Conservation (phyloP, 53 echinoderm and acorn worm species). For the Holothuria scabra region DNA sequence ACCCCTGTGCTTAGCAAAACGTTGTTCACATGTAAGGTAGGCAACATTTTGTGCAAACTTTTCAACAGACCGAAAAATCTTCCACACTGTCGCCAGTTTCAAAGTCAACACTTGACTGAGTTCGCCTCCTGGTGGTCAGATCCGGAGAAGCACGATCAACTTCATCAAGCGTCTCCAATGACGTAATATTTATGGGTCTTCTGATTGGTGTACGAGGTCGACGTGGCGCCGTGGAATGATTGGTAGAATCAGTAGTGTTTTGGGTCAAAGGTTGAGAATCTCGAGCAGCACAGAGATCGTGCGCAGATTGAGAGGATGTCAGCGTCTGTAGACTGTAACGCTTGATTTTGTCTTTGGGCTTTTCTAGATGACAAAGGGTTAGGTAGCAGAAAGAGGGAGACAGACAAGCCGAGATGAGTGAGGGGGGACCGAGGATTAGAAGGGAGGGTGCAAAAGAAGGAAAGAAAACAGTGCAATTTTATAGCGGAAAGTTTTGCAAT, state of each 20-base stretch:
- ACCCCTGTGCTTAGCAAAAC: too few species aligned
- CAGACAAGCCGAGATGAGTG: constrained; percentile 9
- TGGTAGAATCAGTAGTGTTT: constrained; percentile 10
- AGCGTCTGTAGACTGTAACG: constrained; percentile 43
- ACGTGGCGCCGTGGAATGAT: constrained; percentile 5
- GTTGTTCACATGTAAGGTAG: too few species aligned
- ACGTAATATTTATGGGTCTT: constrained; percentile 39
- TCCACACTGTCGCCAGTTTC: constrained; percentile 14
- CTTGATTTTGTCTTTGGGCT: constrained; percentile 38
- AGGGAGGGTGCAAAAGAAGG: constrained; percentile 44
- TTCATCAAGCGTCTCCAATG: constrained; percentile 34
- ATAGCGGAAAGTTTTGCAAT: constrained; percentile 1
- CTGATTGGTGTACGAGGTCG: constrained; percentile 42
- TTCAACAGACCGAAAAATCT: constrained; percentile 26
- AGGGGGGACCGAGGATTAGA: neutral
- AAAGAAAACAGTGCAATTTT: constrained; percentile 45
- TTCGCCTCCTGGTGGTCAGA: constrained; percentile 31
- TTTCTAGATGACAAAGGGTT: neutral
- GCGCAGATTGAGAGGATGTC: constrained; percentile 40
- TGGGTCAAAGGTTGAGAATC: constrained; percentile 34
- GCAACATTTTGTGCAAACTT: too few species aligned
- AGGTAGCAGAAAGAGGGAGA: neutral
- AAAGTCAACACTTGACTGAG: constrained; percentile 32
- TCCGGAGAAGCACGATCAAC: constrained; percentile 14
- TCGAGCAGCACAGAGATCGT: constrained; percentile 41